Base-by-base conservation (phyloP, 1,140 invertebrate species). In the Spodoptera frugiperda region DNA sequence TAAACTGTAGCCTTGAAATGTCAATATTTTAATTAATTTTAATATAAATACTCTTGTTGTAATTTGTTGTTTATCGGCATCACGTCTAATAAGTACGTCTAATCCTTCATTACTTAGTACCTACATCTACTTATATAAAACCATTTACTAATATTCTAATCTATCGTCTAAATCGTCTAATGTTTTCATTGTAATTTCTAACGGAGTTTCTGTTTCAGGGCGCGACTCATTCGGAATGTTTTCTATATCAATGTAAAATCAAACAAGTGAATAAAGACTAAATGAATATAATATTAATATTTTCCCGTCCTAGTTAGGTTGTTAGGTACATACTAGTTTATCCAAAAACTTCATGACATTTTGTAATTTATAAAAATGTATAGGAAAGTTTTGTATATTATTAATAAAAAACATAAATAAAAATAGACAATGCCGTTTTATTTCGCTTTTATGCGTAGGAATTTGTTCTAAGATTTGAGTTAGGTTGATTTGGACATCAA, bases 351-450 rank as follows among this genome's bases (percentile, higher is more conserved):
- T 78, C 68, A 68, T 78, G 76, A 80, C 80, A 84, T 77, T 79
- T 75, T 84, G 80, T 87, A 87, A 82, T 84, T 84, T 84, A 84
- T 85, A 84, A 83, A 87, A 83, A 89, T 88, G 83, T 86, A 84
- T 89, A 89, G 86, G 83, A 81, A 87, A 71, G 81, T 84, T 89
- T 87, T 84, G 51, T 86, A 85, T 87, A 88, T 84, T 77, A 89
- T 82, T 83, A 89, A 93, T 89, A 89, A 91, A 89, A 89, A 92
- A 86, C 82, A 82, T 82, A 82, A 90, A 91, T 91, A 92, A 92
- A 93, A 93, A 91, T 91, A 91, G 91, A 91, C 78, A 85, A 76
- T 81, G 84, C 82, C 73, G 85, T 92, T 92, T 91, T 76, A 87
- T 84, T 89, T 68, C 30, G 33, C 46, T n/a, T 11, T 17, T 33